Percentiles rank a stretch among this genome's conserved stretches.
Evolutionary conservation across 2,888 invertebrate species (phyloP).

Genomic region (Dendrolimus houi): DNA sequence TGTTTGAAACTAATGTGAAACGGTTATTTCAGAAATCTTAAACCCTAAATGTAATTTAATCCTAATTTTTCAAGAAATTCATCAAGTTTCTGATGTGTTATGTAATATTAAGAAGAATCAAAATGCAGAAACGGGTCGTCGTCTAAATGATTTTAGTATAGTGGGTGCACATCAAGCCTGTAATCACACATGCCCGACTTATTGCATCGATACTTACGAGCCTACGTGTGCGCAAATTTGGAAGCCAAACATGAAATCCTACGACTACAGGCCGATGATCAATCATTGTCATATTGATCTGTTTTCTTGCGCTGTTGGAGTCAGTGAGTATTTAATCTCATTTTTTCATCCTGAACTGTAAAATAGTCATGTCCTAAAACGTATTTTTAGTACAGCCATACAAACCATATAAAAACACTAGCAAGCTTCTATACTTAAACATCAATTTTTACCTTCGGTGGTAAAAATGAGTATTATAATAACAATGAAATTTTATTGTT

Average conservation of each 20-base stretch:
- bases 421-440: too few relatives aligned
- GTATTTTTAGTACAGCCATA: too few relatives aligned
- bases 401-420: too few relatives aligned
- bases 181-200: slow-evolving; percentile 58
- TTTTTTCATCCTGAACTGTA: neutral
- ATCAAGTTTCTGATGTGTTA: slow-evolving; percentile 23
- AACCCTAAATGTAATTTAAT: too few relatives aligned
- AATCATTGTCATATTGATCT: slow-evolving; percentile 66
- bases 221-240: slow-evolving; percentile 55
- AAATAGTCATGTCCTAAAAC: too few relatives aligned
- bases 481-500: too few relatives aligned
- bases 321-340: slow-evolving; percentile 39
- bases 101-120: slow-evolving; percentile 21
- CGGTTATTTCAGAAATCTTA: too few relatives aligned
- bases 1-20: too few relatives aligned
- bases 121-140: slow-evolving; percentile 18
- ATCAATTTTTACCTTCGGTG: too few relatives aligned
- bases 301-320: slow-evolving; percentile 47
- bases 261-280: slow-evolving; percentile 35
- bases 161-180: slow-evolving; percentile 52
- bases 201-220: slow-evolving; percentile 49
- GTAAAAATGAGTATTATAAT: too few relatives aligned
- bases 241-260: slow-evolving; percentile 18
- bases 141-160: slow-evolving; percentile 41
- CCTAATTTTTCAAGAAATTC: slow-evolving; percentile 22